Evolutionary conservation across 2,888 invertebrate genomes (phyloP).

Genomic region (Lithosia quadra): DNA sequence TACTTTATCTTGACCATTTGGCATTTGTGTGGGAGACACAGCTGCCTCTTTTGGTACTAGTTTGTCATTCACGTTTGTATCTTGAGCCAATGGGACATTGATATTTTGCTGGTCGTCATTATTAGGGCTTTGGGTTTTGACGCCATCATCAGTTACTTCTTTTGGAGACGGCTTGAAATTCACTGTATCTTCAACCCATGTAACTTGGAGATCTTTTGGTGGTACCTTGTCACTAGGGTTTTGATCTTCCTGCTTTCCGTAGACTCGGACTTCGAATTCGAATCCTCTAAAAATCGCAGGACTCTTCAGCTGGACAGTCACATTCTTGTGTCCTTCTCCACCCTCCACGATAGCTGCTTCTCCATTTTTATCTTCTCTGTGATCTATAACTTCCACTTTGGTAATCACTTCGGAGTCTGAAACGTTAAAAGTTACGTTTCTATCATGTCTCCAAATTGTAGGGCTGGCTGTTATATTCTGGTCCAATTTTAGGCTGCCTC

Average conservation of each 20-base stretch:
- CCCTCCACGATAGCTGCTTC: constrained; percentile 72
- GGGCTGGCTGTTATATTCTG: constrained; percentile 72
- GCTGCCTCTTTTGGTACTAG: not conserved
- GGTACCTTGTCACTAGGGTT: not conserved
- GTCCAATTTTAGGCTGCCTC: constrained; percentile 68
- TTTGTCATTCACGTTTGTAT: constrained; percentile 7
- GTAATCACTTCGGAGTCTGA: constrained; percentile 69
- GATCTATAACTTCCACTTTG: constrained; percentile 67
- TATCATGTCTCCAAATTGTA: constrained; percentile 69
- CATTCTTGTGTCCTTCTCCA: constrained; percentile 71
- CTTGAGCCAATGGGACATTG: not conserved
- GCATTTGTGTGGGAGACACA: constrained; percentile 1
- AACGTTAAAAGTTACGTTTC: constrained; percentile 67
- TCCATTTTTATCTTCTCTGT: constrained; percentile 75
- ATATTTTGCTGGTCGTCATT: constrained; percentile 3
- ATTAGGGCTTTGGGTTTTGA: not conserved
- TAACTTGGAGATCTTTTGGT: not conserved
- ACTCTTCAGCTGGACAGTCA: constrained; percentile 76
- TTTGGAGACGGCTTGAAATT: not conserved
- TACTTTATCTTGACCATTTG: constrained; percentile 9
- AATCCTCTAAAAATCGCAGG: constrained; percentile 76
- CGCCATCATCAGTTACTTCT: not conserved
- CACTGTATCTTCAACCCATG: not conserved
- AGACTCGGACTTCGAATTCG: constrained; percentile 73
- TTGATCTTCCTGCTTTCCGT: constrained; percentile 50